phyloP scores from a whole-genome alignment of 2,888 invertebrate species.

The Polyommatus iphigenia region DNA sequence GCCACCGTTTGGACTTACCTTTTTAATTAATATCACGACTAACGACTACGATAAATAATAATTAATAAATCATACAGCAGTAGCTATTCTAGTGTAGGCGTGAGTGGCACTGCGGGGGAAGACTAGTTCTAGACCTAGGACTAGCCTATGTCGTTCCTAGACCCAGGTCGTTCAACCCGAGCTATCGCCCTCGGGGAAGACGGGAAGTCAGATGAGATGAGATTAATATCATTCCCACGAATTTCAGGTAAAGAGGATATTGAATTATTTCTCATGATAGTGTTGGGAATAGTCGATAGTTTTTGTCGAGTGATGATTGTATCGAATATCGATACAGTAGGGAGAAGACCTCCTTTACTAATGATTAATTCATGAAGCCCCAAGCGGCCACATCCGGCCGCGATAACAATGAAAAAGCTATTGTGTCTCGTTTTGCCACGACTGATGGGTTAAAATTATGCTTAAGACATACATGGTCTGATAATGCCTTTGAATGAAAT shows the following conservation, averaged over 20 bases:
- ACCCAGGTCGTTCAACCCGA: constrained; percentile 39
- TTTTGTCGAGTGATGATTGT: background rate
- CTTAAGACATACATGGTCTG: too few species aligned
- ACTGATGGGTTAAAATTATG: too few species aligned
- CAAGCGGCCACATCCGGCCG: too few species aligned
- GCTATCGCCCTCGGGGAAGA: constrained; percentile 31
- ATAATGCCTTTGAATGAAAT: too few species aligned
- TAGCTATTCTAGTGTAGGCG: constrained; percentile 40
- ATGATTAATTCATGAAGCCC: too few species aligned
- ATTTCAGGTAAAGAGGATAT: constrained; percentile 8
- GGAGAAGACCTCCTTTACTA: too few species aligned
- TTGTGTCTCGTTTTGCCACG: too few species aligned
- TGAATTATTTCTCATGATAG: background rate
- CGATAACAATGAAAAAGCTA: too few species aligned
- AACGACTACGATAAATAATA: constrained; percentile 13
- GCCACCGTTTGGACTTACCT: too few species aligned
- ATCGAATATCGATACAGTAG: background rate
- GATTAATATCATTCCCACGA: constrained; percentile 18
- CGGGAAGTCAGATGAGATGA: constrained; percentile 23
- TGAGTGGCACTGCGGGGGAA: constrained; percentile 40
- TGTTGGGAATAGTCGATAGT: constrained; percentile 1
- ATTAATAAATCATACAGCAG: constrained; percentile 30
- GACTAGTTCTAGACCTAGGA: constrained; percentile 38
- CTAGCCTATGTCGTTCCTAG: constrained; percentile 33
- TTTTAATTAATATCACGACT: background rate